These are phyloP conservation scores for Spodoptera littoralis DNA, from an alignment of 2,888 invertebrate genomes.

Conservation along the genomic window DNA sequence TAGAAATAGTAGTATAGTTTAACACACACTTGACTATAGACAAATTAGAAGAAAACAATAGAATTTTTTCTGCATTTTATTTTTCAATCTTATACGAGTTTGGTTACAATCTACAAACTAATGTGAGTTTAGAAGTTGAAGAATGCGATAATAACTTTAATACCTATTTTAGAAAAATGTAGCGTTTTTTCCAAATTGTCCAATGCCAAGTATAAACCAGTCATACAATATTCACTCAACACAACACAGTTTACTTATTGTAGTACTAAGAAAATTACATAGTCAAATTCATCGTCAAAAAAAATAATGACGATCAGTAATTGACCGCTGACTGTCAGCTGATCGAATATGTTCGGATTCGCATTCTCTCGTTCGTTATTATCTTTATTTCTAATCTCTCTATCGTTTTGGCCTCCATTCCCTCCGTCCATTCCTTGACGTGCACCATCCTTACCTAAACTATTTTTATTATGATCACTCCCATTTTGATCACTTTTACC, in stretches of 20 bases:
- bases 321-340: conserved; percentile 74
- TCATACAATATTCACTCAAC: conserved; percentile 37
- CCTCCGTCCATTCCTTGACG: conserved; percentile 45
- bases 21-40: conserved; percentile 7
- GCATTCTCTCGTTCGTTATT: conserved; percentile 74
- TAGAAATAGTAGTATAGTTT: conserved; percentile 33
- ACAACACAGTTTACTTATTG: conserved; percentile 54
- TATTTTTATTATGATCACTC: conserved; percentile 42
- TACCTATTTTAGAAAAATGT: neutral
- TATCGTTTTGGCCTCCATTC: conserved; percentile 57
- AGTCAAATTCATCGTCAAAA: conserved; percentile 69
- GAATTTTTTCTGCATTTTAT: neutral
- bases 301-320: conserved; percentile 78
- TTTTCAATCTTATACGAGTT: too few species aligned
- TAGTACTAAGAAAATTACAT: conserved; percentile 70
- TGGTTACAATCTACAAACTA: too few species aligned
- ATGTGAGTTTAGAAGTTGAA: too few species aligned
- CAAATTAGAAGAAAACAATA: neutral
- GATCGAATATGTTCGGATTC: conserved; percentile 60
- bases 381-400: conserved; percentile 66
- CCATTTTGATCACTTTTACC: conserved; percentile 24
- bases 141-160: neutral
- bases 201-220: conserved; percentile 24
- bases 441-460: conserved; percentile 37
- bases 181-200: conserved; percentile 6